Conservation (phyloP, 53 echinoderm and acorn worm species). For the Zoroaster sp. region DNA sequence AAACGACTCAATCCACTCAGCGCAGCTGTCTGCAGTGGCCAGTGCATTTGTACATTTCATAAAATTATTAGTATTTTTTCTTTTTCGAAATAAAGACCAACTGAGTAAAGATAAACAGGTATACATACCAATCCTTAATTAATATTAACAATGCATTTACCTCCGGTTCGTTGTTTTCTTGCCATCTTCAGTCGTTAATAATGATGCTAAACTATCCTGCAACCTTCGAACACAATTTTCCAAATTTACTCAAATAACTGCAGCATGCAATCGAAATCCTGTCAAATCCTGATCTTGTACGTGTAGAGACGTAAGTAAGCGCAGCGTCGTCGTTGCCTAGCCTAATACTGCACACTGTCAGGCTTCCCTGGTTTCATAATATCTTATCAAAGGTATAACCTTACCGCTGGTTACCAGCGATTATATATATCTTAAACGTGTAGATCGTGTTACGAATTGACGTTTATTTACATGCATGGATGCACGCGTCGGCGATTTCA, state of each 20-base stretch:
- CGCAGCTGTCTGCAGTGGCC: too few relatives aligned
- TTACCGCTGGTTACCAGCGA: conserved; percentile 18
- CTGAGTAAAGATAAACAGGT: too few relatives aligned
- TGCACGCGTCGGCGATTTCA: not conserved
- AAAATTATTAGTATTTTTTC: too few relatives aligned
- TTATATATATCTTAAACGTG: not conserved
- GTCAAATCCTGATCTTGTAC: not conserved
- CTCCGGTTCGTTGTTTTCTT: conserved; percentile 17
- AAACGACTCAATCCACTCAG: too few relatives aligned
- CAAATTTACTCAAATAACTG: not conserved
- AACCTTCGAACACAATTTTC: not conserved
- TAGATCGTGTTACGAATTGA: not conserved
- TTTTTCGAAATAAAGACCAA: too few relatives aligned
- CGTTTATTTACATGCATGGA: not conserved
- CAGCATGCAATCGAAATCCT: too few relatives aligned
- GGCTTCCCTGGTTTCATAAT: conserved; percentile 10
- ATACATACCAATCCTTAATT: too few relatives aligned
- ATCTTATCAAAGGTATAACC: not conserved
- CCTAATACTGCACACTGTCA: not conserved
- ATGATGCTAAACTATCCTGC: not conserved
- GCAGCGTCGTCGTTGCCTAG: not conserved
- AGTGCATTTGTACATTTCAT: too few relatives aligned
- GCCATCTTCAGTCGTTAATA: not conserved
- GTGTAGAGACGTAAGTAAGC: not conserved
- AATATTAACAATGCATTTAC: not conserved